Conservation (phyloP, 2,113 vertebrate genomes). For the Morone chrysops region DNA sequence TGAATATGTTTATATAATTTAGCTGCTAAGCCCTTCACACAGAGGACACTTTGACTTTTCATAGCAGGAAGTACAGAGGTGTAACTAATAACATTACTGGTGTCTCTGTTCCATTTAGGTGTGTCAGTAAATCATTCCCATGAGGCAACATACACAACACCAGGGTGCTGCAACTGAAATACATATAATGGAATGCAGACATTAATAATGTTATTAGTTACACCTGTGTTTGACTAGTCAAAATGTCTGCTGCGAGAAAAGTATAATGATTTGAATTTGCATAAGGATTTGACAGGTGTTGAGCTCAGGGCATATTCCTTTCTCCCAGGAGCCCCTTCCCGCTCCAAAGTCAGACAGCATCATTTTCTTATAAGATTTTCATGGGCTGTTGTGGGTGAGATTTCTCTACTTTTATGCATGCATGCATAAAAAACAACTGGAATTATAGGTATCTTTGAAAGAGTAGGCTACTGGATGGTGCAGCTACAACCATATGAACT, state of each 20-base stretch:
- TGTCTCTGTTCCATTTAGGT: conserved; percentile 6
- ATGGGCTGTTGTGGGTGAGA: conserved; percentile 32
- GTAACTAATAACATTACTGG: conserved; percentile 32
- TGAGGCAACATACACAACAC: not conserved
- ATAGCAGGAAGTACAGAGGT: conserved; percentile 8
- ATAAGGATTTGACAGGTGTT: conserved; percentile 66
- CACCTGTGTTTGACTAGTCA: conserved; percentile 33
- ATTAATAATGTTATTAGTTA: conserved; percentile 47
- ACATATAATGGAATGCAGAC: not conserved
- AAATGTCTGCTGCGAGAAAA: conserved; percentile 39
- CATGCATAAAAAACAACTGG: conserved; percentile 44
- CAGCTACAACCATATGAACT: conserved; percentile 18
- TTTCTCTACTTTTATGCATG: conserved; percentile 39
- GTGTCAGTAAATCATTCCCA: not conserved
- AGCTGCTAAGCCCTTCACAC: not conserved
- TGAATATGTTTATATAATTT: not conserved
- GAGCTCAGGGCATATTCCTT: conserved; percentile 44
- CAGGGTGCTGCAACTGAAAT: not conserved
- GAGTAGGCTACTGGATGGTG: conserved; percentile 26
- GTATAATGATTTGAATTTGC: conserved; percentile 52
- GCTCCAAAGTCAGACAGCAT: conserved; percentile 45
- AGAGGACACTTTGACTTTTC: conserved; percentile 17
- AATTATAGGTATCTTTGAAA: conserved; percentile 30
- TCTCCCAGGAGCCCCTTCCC: conserved; percentile 31
- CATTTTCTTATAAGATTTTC: conserved; percentile 56